Evolutionary conservation across 2,888 invertebrate genomes (phyloP), one percentile per base, ranked within the genome.

Genomic region (Brassicogethes aeneus): DNA sequence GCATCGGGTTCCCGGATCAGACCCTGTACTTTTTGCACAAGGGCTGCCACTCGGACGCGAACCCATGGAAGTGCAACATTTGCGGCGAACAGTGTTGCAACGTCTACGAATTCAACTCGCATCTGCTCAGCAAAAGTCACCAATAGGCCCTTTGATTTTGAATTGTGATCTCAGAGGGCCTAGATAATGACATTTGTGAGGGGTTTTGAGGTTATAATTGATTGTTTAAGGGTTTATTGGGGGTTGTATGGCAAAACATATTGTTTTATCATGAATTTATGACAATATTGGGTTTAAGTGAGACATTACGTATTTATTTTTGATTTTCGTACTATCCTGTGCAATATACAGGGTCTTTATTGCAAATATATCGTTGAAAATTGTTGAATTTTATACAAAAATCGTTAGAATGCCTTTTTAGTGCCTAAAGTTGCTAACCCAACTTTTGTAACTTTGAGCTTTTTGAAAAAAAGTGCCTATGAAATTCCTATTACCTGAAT

Each of bases 51-150:
- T 94, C 94, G 55, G 92, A 93, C 64, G 87, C 90, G 53, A 94
- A 95, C 71, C 95, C 96, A 1, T 96, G 85, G 84, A 93, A 93
- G 71, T 95, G 95, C 70, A 96, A 96, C 72, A 90, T 96, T 55
- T 97, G 96, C 69, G 95, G 95, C 36, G 90, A 92, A 68, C 85
- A 88, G 65, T 92, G 92, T 70, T 85, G 85, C 68, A 92, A 94
- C 64, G 87, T 94, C 40, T 95, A 95, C 71, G 93, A 95, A 70
- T 96, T 96, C 75, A 93, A 94, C 75, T 90, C 92, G 56, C 93
- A 94, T 77, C 77, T 93, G 65, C 75, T 93, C 55, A 92, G 92
- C 71, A 91, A 91, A 71, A 90, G 89, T 70, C 92, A 92, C 71
- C 90, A 92, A 51, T 68, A 52, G 47, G 37, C 42, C n/a, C n/a